Percentiles rank a stretch among this genome's conserved stretches.
These are phyloP conservation scores for Drosophila merina DNA, from an alignment of 2,888 invertebrate genomes.

Conservation along the genomic window DNA sequence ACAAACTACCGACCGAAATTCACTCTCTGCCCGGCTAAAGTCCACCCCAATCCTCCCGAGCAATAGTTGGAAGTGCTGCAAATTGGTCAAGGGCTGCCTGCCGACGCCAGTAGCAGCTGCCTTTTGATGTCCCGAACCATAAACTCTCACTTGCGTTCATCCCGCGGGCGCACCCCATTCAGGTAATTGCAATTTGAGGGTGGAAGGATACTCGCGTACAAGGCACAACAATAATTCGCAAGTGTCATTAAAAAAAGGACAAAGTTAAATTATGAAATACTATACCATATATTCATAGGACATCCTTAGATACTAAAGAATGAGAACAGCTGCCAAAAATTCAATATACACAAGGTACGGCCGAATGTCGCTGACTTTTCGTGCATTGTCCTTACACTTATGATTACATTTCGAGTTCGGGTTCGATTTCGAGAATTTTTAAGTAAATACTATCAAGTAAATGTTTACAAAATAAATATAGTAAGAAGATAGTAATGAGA, in stretches of 20 bases:
- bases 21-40: constrained; percentile 21
- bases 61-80: constrained; percentile 19
- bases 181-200: constrained; percentile 35
- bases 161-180: constrained; percentile 30
- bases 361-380: constrained; percentile 15
- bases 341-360: constrained; percentile 19
- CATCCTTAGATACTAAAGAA: constrained; percentile 27
- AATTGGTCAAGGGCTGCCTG: constrained; percentile 48
- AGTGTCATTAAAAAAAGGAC: constrained; percentile 23
- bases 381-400: constrained; percentile 26
- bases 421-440: constrained; percentile 26
- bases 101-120: constrained; percentile 26
- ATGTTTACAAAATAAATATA: constrained; percentile 33
- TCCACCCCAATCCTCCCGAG: constrained; percentile 47
- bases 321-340: constrained; percentile 28
- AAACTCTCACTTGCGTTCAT: constrained; percentile 10
- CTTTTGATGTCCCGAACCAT: constrained; percentile 24
- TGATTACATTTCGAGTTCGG: constrained; percentile 21
- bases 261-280: constrained; percentile 24
- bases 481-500: constrained; percentile 28
- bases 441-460: constrained; percentile 21
- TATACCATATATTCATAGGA: constrained; percentile 32
- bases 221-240: constrained; percentile 1
- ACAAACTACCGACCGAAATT: constrained; percentile 36
- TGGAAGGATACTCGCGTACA: constrained; percentile 19